phyloP scores from a whole-genome alignment of 2,113 vertebrate genomes.

The Megaptera novaeangliae region DNA sequence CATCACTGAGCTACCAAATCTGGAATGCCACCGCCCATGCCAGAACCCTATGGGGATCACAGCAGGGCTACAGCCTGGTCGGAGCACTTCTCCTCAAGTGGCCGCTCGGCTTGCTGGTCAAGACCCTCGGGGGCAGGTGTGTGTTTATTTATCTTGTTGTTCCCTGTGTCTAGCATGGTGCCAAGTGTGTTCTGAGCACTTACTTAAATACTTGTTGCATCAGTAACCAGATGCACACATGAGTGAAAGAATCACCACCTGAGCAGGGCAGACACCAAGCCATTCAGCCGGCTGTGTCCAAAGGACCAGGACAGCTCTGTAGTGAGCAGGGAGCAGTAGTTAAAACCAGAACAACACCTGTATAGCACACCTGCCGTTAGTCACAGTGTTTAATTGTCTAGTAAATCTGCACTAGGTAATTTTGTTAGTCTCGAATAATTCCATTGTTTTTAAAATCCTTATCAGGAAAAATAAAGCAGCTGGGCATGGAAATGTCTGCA shows the following conservation, averaged over 20 bases:
- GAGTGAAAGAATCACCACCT: fast-evolving
- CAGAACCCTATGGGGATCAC: background rate
- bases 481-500: background rate
- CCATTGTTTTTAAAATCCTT: background rate
- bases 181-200: fast-evolving
- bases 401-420: background rate
- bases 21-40: background rate
- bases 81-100: background rate
- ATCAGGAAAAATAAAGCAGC: background rate
- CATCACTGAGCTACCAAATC: background rate
- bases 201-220: background rate
- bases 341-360: background rate
- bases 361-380: fast-evolving
- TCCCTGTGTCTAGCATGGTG: background rate
- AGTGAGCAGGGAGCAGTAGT: too few species aligned
- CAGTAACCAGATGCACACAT: background rate
- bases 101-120: background rate
- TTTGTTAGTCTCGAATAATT: background rate
- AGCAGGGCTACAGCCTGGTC: background rate
- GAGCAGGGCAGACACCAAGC: background rate
- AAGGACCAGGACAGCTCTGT: background rate
- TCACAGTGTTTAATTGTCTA: background rate
- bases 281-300: fast-evolving
- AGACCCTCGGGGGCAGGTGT: background rate
- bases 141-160: background rate